phyloP scores from a whole-genome alignment of 2,888 invertebrate species.

The Carpatolechia fugitivella region DNA sequence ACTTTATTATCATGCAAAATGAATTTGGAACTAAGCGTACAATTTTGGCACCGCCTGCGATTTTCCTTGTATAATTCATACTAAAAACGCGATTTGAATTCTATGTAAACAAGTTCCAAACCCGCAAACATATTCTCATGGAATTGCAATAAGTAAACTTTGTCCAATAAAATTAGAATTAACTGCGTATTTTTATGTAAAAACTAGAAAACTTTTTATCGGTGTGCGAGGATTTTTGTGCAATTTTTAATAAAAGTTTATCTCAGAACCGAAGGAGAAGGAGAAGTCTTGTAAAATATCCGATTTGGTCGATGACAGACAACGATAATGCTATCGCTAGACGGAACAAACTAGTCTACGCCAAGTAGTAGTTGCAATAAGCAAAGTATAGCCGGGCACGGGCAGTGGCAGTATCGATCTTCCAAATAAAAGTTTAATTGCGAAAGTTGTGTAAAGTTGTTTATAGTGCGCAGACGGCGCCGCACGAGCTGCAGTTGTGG shows the following conservation, averaged over 20 bases:
- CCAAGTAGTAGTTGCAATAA: constrained; percentile 43
- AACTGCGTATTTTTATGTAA: constrained; percentile 26
- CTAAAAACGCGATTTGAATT: constrained; percentile 67
- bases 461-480: constrained; percentile 60
- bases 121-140: constrained; percentile 63
- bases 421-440: constrained; percentile 73
- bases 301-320: not conserved
- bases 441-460: constrained; percentile 72
- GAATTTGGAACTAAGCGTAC: constrained; percentile 7
- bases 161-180: constrained; percentile 46
- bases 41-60: constrained; percentile 56
- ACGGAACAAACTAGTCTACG: constrained; percentile 13
- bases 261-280: no score
- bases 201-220: constrained; percentile 13
- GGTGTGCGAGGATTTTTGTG: not conserved
- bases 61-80: constrained; percentile 60
- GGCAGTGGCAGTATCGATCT: constrained; percentile 51
- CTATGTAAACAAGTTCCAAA: constrained; percentile 70
- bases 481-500: constrained; percentile 27
- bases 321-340: not conserved
- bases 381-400: constrained; percentile 52
- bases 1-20: not conserved
- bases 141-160: constrained; percentile 70
- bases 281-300: not conserved
- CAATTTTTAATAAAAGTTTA: not conserved